Evolutionary conservation across 1,140 invertebrate species (phyloP).

Genomic region (Zelostemma sp.): DNA sequence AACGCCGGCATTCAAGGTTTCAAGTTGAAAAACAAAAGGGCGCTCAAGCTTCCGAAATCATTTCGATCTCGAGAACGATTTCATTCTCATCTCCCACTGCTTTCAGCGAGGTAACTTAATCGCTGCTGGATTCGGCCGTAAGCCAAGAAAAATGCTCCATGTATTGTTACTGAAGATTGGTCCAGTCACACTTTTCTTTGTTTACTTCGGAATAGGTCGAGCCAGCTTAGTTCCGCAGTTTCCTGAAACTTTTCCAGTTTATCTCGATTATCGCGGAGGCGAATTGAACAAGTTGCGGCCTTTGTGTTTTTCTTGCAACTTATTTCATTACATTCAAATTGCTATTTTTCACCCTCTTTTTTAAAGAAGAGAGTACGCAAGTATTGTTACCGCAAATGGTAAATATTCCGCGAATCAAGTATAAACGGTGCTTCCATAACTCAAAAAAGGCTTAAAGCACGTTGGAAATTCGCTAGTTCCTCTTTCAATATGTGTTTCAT

Average conservation of each 20-base stretch:
- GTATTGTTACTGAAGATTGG: constrained; percentile 7
- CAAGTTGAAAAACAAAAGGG: constrained; percentile 49
- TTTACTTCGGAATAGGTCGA: background rate
- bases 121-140: constrained; percentile 2
- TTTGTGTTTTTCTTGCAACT: background rate
- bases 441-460: too few species aligned
- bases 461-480: too few species aligned
- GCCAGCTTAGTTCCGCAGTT: background rate
- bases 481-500: too few species aligned
- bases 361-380: too few species aligned
- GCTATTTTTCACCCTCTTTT: constrained; percentile 1
- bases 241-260: constrained; percentile 5
- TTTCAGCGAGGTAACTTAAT: constrained; percentile 14
- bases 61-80: constrained; percentile 19
- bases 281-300: constrained; percentile 8
- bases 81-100: constrained; percentile 21
- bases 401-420: too few species aligned
- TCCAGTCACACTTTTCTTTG: constrained; percentile 10
- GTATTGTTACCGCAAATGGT: too few species aligned
- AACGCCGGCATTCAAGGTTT: constrained; percentile 21
- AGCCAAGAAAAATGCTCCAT: constrained; percentile 5
- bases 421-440: too few species aligned
- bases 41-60: constrained; percentile 12
- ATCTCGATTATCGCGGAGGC: constrained; percentile 1
- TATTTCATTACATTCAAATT: background rate